These are phyloP conservation scores for Takifugu ocellatus DNA, from an alignment of 2,797 vertebrate species.

Conservation along the genomic window DNA sequence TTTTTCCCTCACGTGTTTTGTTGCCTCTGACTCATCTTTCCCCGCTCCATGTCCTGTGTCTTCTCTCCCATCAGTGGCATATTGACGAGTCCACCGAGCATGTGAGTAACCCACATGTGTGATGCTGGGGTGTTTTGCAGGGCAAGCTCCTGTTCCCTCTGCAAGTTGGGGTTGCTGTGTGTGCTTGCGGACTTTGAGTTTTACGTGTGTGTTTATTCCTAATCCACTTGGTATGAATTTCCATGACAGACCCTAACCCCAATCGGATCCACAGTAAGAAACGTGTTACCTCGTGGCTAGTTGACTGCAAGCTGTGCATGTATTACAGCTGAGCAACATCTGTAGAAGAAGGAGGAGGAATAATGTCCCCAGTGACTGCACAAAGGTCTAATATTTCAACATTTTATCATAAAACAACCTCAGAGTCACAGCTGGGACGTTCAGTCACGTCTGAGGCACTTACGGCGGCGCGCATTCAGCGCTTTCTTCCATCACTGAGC, in stretches of 20 bases:
- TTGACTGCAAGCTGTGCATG: not conserved
- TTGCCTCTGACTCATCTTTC: slow-evolving; percentile 77
- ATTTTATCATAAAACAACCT: slow-evolving; percentile 25
- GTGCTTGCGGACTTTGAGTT: slow-evolving; percentile 30
- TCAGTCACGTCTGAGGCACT: slow-evolving; percentile 25
- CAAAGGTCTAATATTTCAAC: slow-evolving; percentile 25
- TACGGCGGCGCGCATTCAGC: slow-evolving; percentile 9
- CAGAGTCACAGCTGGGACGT: slow-evolving; percentile 17
- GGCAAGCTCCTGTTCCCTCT: slow-evolving; percentile 52
- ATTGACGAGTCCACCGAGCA: slow-evolving; percentile 94
- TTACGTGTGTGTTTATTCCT: slow-evolving; percentile 27
- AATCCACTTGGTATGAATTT: slow-evolving; percentile 41
- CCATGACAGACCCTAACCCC: slow-evolving; percentile 47
- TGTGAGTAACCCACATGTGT: slow-evolving; percentile 92
- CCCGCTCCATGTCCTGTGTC: slow-evolving; percentile 68
- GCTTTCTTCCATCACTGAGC: slow-evolving; percentile 16
- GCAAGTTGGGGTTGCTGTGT: slow-evolving; percentile 51
- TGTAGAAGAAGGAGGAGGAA: slow-evolving; percentile 11
- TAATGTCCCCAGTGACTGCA: slow-evolving; percentile 12
- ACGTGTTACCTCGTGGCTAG: slow-evolving; percentile 24
- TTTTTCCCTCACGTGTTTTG: slow-evolving; percentile 75
- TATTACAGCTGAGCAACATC: slow-evolving; percentile 21
- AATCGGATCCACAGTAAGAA: slow-evolving; percentile 49
- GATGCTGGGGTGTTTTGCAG: slow-evolving; percentile 71
- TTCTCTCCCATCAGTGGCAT: slow-evolving; percentile 88